Evolutionary conservation across 2,888 invertebrate genomes (phyloP), one percentile per base, ranked within the genome.

Genomic region (Rhopalosiphum nymphaeae): DNA sequence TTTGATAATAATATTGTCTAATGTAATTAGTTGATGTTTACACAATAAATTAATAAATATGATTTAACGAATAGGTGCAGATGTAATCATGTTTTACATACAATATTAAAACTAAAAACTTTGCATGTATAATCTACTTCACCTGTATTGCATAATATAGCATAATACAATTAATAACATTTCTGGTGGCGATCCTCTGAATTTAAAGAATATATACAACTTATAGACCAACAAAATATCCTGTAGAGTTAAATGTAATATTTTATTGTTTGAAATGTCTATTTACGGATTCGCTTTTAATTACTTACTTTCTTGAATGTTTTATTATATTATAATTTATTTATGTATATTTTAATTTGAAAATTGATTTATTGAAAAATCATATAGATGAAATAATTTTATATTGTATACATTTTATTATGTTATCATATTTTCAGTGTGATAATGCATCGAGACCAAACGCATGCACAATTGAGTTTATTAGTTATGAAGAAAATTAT

Each of bases 341-440:
- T 36, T 78, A 78, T 53, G 49, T 11, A 53, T 53, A 16, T 53
- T 53, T 78, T 36, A 78, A 26, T 78, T 21, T 36, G 21, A n/a
- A n/a, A n/a, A 67, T 67, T 13, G n/a, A 67, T 67, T 67, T 67
- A 21, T 36, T 2, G n/a, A 78, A 78, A 36, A 36, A 78, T 78
- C 78, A 21, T 78, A 21, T 4, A 2, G 36, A 78, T 78, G 78
- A 78, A 78, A 78, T 25, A 78, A 78, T 78, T 78, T 36, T 78
- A 16, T 36, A 21, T 21, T 78, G 4, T 44, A 44, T 26, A 36
- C 7, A 36, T 91, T n/a, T 42, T 61, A 0, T 4, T 61, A 36
- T 93, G 44, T 56, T 13, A 49, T 56, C 67, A 42, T 89, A 25
- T 89, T 89, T 89, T 93, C 13, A 94, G 93, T 94, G 93, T 67